phyloP scores from a whole-genome alignment of 1,140 invertebrate species.

The Zaprionus camerounensis region DNA sequence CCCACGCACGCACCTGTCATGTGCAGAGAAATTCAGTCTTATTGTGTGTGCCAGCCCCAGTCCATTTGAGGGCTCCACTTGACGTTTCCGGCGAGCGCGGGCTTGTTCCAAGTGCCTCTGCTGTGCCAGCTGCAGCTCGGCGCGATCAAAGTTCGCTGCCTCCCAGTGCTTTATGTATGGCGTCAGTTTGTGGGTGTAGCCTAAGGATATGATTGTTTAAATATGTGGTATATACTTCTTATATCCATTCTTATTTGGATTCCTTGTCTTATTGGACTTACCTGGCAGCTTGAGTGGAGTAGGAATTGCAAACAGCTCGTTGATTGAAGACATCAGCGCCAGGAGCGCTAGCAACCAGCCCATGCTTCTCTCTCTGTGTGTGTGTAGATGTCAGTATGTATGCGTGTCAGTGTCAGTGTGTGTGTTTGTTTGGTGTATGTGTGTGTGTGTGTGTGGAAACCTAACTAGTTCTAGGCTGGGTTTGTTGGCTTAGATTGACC shows the following conservation, averaged over 20 bases:
- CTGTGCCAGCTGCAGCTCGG: constrained; percentile 72
- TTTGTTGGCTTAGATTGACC: constrained; percentile 62
- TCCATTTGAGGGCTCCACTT: constrained; percentile 65
- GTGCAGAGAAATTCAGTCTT: constrained; percentile 82
- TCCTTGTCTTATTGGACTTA: constrained; percentile 41
- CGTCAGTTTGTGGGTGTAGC: constrained; percentile 80
- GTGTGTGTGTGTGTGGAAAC: constrained; percentile 56
- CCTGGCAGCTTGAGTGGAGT: constrained; percentile 80
- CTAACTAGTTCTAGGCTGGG: constrained; percentile 76
- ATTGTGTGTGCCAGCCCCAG: constrained; percentile 81
- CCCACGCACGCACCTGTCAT: constrained; percentile 76
- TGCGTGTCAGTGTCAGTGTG: constrained; percentile 23
- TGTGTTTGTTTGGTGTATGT: constrained; percentile 32
- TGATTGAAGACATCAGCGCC: constrained; percentile 70
- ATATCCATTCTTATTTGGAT: too few species aligned
- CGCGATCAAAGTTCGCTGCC: constrained; percentile 80
- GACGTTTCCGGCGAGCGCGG: constrained; percentile 76
- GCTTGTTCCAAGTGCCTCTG: constrained; percentile 79
- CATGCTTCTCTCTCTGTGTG: constrained; percentile 53
- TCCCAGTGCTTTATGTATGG: constrained; percentile 84
- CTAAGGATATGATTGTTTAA: constrained; percentile 33
- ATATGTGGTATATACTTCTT: neutral
- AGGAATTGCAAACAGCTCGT: constrained; percentile 73
- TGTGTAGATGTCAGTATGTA: constrained; percentile 21
- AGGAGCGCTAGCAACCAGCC: constrained; percentile 77